Evolutionary conservation across 2,797 vertebrate species (phyloP).

Genomic region (Notolepis coatsorum): DNA sequence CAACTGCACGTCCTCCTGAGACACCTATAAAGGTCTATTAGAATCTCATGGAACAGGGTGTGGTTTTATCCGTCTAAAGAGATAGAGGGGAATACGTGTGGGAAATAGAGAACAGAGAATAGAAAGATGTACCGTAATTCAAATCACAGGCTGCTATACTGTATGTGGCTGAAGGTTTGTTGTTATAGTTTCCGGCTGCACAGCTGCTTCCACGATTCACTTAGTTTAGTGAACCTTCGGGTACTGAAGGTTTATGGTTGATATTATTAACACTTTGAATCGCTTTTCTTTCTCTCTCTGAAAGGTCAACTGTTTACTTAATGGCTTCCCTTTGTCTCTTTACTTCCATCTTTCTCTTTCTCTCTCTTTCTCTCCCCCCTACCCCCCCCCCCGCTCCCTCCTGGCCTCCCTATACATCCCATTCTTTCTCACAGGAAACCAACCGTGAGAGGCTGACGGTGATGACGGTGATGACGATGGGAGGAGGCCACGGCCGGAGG

Average conservation of each 20-base stretch:
- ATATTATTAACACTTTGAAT: constrained; percentile 15
- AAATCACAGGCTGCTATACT: no score
- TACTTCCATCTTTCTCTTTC: background rate
- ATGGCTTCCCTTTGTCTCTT: background rate
- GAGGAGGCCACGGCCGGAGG: constrained; percentile 63
- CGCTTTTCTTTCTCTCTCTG: background rate
- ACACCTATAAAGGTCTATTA: no score
- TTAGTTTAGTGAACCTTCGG: constrained; percentile 26
- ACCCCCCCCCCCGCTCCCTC: background rate
- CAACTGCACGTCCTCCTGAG: no score
- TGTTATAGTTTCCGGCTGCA: background rate
- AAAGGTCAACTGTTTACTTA: background rate
- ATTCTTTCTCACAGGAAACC: constrained; percentile 27
- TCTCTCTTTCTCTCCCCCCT: background rate
- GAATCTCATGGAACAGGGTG: no score
- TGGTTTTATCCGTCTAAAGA: no score
- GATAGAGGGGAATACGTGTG: no score
- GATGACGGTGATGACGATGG: constrained; percentile 51
- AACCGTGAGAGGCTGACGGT: constrained; percentile 34
- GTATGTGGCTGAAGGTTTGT: constrained; percentile 23
- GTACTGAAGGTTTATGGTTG: constrained; percentile 13
- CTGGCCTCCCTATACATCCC: background rate
- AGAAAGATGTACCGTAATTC: no score
- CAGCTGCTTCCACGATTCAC: constrained; percentile 27
- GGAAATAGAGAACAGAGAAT: no score